A percentile compares a stretch with the other conserved stretches of the same genome.
phyloP scores from a whole-genome alignment of 2,888 invertebrate genomes.

The Trissolcus brochymenae region DNA sequence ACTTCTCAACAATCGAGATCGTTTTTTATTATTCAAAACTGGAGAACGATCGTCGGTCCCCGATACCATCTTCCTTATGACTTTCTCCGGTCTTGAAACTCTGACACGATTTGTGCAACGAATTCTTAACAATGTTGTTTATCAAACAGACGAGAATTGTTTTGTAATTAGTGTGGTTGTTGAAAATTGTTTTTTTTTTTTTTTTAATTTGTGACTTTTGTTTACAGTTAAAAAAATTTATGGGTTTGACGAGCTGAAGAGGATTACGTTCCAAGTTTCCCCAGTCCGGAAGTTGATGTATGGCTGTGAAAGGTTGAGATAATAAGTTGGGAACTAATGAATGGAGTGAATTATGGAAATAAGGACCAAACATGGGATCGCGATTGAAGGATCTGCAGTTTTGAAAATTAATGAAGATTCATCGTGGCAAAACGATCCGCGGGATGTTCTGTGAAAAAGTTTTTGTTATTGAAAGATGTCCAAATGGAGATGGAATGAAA shows the following conservation, averaged over 20 bases:
- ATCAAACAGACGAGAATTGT: not conserved
- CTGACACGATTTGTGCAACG: constrained; percentile 13
- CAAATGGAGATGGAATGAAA: too few species aligned
- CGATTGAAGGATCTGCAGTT: not conserved
- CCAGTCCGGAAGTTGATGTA: constrained; percentile 10
- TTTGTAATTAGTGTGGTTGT: not conserved
- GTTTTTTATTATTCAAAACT: not conserved
- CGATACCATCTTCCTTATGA: constrained; percentile 12
- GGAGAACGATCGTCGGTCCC: not conserved
- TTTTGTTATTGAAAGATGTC: too few species aligned
- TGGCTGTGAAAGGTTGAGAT: constrained; percentile 17
- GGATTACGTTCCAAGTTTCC: constrained; percentile 10
- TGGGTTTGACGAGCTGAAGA: not conserved
- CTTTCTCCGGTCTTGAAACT: constrained; percentile 22
- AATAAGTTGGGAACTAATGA: constrained; percentile 17
- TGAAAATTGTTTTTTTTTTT: not conserved
- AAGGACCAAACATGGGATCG: constrained; percentile 7
- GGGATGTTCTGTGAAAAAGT: too few species aligned
- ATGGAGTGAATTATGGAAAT: constrained; percentile 23
- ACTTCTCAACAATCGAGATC: not conserved
- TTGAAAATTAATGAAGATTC: constrained; percentile 1
- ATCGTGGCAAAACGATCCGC: too few species aligned
- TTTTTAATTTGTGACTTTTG: not conserved
- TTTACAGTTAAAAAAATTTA: not conserved
- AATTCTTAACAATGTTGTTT: not conserved